Evolutionary conservation across 1,140 invertebrate genomes (phyloP).

Genomic region (Tachypleus tridentatus): DNA sequence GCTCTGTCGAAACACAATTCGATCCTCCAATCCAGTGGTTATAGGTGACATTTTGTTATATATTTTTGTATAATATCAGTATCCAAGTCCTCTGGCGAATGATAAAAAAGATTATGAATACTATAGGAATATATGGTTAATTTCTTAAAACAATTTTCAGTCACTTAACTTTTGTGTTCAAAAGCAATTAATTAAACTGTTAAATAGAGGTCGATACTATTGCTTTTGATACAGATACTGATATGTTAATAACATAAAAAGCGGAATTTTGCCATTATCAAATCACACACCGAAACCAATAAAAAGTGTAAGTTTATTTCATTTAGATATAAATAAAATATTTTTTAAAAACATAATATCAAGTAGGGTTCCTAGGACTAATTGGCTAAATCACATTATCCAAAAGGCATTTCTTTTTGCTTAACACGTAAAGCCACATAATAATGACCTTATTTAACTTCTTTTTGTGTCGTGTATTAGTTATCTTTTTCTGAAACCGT

Average conservation of each 20-base stretch:
- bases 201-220: neutral
- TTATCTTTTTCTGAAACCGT: too few species aligned
- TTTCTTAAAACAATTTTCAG: conserved; percentile 7
- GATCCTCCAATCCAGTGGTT: conserved; percentile 29
- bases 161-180: neutral
- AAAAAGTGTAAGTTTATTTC: too few species aligned
- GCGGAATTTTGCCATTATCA: conserved; percentile 27
- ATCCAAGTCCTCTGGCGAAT: conserved; percentile 30
- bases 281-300: conserved; percentile 11
- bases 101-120: conserved; percentile 13
- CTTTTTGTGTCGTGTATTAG: too few species aligned
- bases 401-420: too few species aligned
- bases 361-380: too few species aligned
- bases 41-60: conserved; percentile 27
- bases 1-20: conserved; percentile 21
- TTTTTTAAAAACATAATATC: too few species aligned
- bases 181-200: neutral
- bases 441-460: too few species aligned
- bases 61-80: conserved; percentile 32
- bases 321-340: too few species aligned
- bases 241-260: conserved; percentile 21
- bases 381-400: too few species aligned
- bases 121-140: too few species aligned
- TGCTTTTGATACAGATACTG: neutral
- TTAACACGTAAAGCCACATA: too few species aligned